phyloP scores from a whole-genome alignment of 1,140 invertebrate species.

The Globodera ellingtonae region DNA sequence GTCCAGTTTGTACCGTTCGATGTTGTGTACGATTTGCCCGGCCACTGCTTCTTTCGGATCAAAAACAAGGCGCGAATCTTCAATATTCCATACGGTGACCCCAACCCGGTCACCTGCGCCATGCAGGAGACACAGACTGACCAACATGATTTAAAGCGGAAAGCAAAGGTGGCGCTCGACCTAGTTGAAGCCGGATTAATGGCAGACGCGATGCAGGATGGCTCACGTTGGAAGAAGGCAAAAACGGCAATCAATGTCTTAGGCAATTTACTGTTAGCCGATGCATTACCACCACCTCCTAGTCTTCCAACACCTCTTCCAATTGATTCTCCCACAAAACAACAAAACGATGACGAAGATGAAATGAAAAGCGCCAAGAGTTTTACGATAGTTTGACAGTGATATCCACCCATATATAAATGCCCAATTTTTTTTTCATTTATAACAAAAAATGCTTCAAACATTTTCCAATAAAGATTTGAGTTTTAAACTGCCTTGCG shows the following conservation, averaged over 20 bases:
- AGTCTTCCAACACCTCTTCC: too few relatives aligned
- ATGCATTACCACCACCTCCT: too few relatives aligned
- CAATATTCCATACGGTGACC: conserved; percentile 3
- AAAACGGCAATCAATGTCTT: too few relatives aligned
- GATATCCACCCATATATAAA: not conserved
- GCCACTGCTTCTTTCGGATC: conserved; percentile 1
- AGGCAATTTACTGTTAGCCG: too few relatives aligned
- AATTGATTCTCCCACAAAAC: too few relatives aligned
- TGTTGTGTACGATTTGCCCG: not conserved
- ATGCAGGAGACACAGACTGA: not conserved
- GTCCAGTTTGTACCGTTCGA: not conserved
- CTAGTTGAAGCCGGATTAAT: not conserved
- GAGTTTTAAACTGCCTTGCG: conserved; percentile 23
- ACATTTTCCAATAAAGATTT: conserved; percentile 8
- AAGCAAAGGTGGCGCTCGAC: not conserved
- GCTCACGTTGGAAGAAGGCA: too few relatives aligned
- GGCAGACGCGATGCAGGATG: not conserved
- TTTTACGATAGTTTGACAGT: not conserved
- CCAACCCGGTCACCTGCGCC: not conserved
- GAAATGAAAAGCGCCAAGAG: too few relatives aligned
- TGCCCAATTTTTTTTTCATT: not conserved
- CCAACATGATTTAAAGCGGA: not conserved
- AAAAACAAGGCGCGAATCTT: conserved; percentile 7
- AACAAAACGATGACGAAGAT: too few relatives aligned
- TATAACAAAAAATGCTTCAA: not conserved